Evolutionary conservation across 2,888 invertebrate species (phyloP).

Genomic region (Plutella xylostella): DNA sequence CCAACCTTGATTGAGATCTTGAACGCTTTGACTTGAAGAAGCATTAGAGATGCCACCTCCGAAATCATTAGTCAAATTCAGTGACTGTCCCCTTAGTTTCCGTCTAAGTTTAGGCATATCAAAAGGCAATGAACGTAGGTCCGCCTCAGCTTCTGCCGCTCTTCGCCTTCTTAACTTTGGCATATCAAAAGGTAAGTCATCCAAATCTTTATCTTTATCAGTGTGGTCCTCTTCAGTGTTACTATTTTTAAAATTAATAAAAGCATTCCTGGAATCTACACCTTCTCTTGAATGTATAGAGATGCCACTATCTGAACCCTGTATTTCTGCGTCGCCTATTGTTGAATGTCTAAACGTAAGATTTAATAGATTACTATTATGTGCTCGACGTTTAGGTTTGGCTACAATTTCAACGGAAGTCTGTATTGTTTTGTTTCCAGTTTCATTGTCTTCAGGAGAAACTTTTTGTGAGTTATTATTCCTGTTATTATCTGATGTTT

Average conservation of each 20-base stretch:
- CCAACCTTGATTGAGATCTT: slow-evolving; percentile 78
- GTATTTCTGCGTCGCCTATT: slow-evolving; percentile 79
- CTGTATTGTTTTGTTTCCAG: slow-evolving; percentile 49
- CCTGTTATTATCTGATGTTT: slow-evolving; percentile 84
- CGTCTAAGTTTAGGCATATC: slow-evolving; percentile 91
- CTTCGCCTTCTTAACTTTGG: slow-evolving; percentile 83
- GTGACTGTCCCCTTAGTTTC: slow-evolving; percentile 74
- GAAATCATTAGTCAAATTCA: slow-evolving; percentile 73
- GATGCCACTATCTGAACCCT: slow-evolving; percentile 90
- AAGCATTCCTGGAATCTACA: slow-evolving; percentile 74
- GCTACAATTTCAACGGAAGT: slow-evolving; percentile 62
- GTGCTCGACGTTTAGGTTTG: slow-evolving; percentile 74
- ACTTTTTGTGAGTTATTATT: slow-evolving; percentile 83
- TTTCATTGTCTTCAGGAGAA: slow-evolving; percentile 75
- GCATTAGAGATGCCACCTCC: slow-evolving; percentile 81
- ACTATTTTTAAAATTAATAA: slow-evolving; percentile 72
- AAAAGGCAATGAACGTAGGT: slow-evolving; percentile 86
- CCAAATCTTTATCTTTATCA: slow-evolving; percentile 74
- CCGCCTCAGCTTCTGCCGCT: slow-evolving; percentile 81
- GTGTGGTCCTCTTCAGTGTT: slow-evolving; percentile 63
- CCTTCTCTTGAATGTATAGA: slow-evolving; percentile 87
- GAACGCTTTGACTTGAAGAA: slow-evolving; percentile 84
- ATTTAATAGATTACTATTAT: slow-evolving; percentile 82
- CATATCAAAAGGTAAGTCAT: slow-evolving; percentile 91
- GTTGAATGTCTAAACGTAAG: slow-evolving; percentile 74